Evolutionary conservation across 1,140 invertebrate genomes (phyloP).

Genomic region (Cotesia typhae): DNA sequence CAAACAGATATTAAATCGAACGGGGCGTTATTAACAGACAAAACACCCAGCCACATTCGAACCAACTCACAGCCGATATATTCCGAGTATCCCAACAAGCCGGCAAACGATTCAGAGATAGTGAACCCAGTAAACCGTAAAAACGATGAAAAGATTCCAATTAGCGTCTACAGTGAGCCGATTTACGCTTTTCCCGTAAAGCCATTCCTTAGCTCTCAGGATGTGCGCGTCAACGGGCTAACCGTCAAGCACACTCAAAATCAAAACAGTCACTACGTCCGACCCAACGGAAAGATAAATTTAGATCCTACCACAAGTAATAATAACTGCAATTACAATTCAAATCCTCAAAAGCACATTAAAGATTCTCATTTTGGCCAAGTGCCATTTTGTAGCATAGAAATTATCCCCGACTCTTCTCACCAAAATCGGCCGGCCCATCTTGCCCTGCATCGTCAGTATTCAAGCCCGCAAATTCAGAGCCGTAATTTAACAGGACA

Average conservation of each 20-base stretch:
- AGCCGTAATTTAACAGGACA: constrained; percentile 27
- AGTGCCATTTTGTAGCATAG: constrained; percentile 2
- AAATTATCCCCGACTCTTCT: background rate
- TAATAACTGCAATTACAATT: no score
- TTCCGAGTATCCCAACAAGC: constrained; percentile 24
- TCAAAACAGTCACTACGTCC: no score
- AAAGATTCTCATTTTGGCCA: no score
- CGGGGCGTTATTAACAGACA: constrained; percentile 23
- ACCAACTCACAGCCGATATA: constrained; percentile 49
- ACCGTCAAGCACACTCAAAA: constrained; percentile 22
- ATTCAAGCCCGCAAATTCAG: constrained; percentile 57
- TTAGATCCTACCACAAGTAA: no score
- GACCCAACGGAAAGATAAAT: no score
- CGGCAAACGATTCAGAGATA: constrained; percentile 14
- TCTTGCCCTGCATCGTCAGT: constrained; percentile 47
- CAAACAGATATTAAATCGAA: constrained; percentile 51
- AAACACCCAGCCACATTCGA: constrained; percentile 39
- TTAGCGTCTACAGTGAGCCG: constrained; percentile 55
- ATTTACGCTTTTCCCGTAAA: constrained; percentile 63
- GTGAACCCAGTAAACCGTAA: constrained; percentile 26
- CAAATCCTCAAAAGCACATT: no score
- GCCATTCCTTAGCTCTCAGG: constrained; percentile 63
- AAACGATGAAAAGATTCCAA: constrained; percentile 28
- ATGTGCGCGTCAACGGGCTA: constrained; percentile 55
- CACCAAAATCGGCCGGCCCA: no score